Evolutionary conservation across 2,888 invertebrate genomes (phyloP), one percentile per base, ranked within the genome.

Genomic region (Acleris laterana): DNA sequence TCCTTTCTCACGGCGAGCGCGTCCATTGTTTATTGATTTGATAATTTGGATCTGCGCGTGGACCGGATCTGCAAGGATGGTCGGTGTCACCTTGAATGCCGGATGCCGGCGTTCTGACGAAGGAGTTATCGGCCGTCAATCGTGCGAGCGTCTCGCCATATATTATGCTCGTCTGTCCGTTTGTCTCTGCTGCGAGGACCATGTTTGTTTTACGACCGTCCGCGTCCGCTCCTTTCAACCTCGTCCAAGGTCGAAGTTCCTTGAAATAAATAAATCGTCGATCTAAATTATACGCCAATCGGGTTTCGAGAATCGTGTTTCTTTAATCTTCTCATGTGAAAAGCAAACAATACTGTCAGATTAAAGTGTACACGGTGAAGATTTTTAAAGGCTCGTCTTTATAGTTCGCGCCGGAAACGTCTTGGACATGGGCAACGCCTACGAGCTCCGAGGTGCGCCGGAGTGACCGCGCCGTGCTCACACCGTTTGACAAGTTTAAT

Each of bases 111-210:
- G 72, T 82, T 85, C 88, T 85, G 88, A 77, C 81, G 80, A 71
- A 85, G 86, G 78, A 89, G 83, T 85, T 91, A 91, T 91, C 90
- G 90, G 79, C 85, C 89, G 90, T 88, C 91, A 86, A 91, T 93
- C 91, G 90, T 84, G 81, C 82, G 82, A 87, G 83, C 84, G 85
- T 84, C 88, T 86, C 80, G 86, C 82, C 83, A 84, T 88, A 86
- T 88, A 86, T 87, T 88, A 88, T 81, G 82, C 76, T 75, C 79
- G 83, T 83, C 80, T 83, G 82, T 85, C 82, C 84, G 87, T 89
- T 84, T 86, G 89, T 87, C 85, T 87, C 82, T 81, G 84, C 80
- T 79, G 80, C 80, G 82, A 87, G 83, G 73, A 80, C 75, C 83
- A 82, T 89, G 89, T 90, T 88, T 86, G 85, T 89, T 90, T 90